Evolutionary conservation across 2,797 vertebrate species (phyloP).

Genomic region (Siniperca undulata): DNA sequence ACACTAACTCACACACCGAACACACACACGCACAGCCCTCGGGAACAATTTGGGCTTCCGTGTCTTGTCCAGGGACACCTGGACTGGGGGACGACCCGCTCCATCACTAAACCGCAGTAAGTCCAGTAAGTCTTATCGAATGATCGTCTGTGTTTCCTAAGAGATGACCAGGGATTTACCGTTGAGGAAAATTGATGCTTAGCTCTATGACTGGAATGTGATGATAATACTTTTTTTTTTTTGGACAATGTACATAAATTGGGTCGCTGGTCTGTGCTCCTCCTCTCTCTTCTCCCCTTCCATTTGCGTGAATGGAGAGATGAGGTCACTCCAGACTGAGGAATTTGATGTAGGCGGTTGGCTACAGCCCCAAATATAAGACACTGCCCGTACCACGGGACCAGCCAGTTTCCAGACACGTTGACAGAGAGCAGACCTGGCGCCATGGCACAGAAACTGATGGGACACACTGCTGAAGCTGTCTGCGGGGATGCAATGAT

Average conservation of each 20-base stretch:
- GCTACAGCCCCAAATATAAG: slow-evolving; percentile 25
- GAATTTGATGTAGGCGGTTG: slow-evolving; percentile 23
- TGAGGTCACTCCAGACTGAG: slow-evolving; percentile 25
- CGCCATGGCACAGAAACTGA: background rate
- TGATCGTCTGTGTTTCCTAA: background rate
- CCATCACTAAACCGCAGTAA: too few relatives aligned
- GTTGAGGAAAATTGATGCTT: background rate
- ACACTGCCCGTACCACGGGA: background rate
- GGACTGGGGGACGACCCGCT: too few relatives aligned
- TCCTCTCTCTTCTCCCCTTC: slow-evolving; percentile 26
- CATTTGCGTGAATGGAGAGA: slow-evolving; percentile 16
- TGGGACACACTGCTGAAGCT: background rate
- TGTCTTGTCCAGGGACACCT: too few relatives aligned
- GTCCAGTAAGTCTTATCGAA: background rate
- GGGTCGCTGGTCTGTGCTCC: background rate
- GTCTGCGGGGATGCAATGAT: background rate
- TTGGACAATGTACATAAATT: background rate
- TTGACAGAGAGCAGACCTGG: background rate
- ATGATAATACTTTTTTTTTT: background rate
- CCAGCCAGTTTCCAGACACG: background rate
- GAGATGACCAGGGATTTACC: background rate
- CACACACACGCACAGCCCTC: too few relatives aligned
- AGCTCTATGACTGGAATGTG: background rate
- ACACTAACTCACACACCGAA: too few relatives aligned
- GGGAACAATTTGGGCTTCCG: too few relatives aligned